These are phyloP conservation scores for Furcifer pardalis DNA, from an alignment of 2,797 vertebrate genomes.

Conservation along the genomic window DNA sequence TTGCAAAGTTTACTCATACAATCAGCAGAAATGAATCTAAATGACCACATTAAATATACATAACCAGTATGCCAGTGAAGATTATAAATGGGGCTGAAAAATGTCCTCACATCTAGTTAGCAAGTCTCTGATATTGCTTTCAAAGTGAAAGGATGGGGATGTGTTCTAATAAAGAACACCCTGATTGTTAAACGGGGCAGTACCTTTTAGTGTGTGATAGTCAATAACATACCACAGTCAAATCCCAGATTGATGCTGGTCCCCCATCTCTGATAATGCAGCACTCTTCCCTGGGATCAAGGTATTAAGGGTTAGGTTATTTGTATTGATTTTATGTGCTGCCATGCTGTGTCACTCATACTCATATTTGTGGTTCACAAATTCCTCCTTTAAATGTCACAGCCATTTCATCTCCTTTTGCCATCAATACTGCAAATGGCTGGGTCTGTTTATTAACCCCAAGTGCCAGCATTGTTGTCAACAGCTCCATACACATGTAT, in stretches of 20 bases:
- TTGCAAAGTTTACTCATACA: too few species aligned
- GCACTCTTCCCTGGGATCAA: slow-evolving; percentile 96
- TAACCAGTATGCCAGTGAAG: not conserved
- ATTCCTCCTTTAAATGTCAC: slow-evolving; percentile 99
- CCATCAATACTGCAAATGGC: slow-evolving; percentile 85
- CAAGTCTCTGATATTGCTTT: slow-evolving; percentile 1
- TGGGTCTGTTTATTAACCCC: slow-evolving; percentile 84
- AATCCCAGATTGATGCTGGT: slow-evolving; percentile 74
- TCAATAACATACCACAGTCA: slow-evolving; percentile 85
- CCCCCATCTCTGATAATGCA: slow-evolving; percentile 87
- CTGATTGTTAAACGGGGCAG: slow-evolving; percentile 88
- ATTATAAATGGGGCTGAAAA: not conserved
- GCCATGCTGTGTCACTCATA: slow-evolving; percentile 87
- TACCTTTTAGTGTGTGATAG: slow-evolving; percentile 80
- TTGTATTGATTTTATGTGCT: slow-evolving; percentile 99
- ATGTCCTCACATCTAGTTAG: not conserved
- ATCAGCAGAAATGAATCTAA: not conserved
- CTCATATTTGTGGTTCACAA: slow-evolving; percentile 99
- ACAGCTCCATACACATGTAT: not conserved
- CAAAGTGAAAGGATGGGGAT: not conserved
- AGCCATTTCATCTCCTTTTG: slow-evolving; percentile 91
- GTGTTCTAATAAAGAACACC: slow-evolving; percentile 63
- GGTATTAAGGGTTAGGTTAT: slow-evolving; percentile 99
- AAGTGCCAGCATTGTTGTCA: slow-evolving; percentile 14
- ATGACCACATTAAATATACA: not conserved